A percentile compares a stretch with the other conserved stretches of the same genome.
Conservation (phyloP, 92 coral and sea anemone genomes). For the Galaxea fascicularis region DNA sequence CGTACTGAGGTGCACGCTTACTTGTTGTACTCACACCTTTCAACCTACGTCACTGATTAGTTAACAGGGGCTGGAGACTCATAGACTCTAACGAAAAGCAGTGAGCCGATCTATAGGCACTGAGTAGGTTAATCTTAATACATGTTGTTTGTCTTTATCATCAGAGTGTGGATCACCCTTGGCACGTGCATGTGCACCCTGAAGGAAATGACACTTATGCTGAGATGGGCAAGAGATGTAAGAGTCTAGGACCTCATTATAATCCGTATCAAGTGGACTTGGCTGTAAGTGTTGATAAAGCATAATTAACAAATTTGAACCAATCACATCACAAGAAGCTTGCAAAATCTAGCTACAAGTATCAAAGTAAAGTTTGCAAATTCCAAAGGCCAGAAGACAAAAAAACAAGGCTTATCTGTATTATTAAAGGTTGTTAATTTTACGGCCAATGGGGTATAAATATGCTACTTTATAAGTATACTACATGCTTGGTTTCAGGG, state of each 20-base stretch:
- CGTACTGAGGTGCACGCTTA: no score
- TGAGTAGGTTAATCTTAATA: not conserved
- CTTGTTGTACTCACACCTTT: not conserved
- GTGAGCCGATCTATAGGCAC: no score
- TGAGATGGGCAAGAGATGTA: constrained; percentile 69
- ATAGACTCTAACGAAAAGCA: no score
- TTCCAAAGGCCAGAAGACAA: no score
- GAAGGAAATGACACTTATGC: constrained; percentile 75
- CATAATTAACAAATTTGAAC: no score
- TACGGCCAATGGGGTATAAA: no score
- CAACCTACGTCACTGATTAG: not conserved
- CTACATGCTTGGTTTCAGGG: constrained; percentile 60
- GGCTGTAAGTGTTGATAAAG: constrained; percentile 57
- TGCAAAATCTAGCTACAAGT: not conserved
- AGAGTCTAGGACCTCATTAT: constrained; percentile 77
- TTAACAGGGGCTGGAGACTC: not conserved
- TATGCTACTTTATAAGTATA: no score
- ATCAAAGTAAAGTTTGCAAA: no score
- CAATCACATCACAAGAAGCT: no score
- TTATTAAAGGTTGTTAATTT: no score
- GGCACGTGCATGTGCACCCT: constrained; percentile 89
- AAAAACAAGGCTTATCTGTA: no score
- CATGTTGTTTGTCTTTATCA: not conserved
- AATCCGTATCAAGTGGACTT: constrained; percentile 84
- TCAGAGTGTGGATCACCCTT: constrained; percentile 81